Evolutionary conservation across 2,113 vertebrate species (phyloP).

Genomic region (Lutjanus erythropterus): DNA sequence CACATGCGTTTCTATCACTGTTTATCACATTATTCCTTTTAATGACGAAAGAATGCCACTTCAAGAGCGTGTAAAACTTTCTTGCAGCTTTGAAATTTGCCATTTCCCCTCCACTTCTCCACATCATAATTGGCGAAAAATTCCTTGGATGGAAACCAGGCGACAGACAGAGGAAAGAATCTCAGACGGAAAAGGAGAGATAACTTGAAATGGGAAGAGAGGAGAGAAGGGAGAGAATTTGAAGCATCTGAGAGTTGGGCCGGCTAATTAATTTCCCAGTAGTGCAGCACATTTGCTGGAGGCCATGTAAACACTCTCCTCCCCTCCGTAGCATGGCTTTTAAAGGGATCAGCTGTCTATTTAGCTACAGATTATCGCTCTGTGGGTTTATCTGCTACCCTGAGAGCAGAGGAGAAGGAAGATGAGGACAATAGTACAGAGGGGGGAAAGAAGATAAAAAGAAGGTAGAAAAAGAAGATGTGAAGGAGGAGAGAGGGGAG

Average conservation of each 20-base stretch:
- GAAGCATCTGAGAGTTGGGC: constrained; percentile 43
- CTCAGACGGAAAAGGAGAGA: neutral
- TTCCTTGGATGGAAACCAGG: neutral
- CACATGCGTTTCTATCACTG: neutral
- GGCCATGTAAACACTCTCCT: constrained; percentile 73
- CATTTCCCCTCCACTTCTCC: neutral
- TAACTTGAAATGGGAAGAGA: constrained; percentile 6
- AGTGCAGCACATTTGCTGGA: constrained; percentile 55
- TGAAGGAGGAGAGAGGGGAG: neutral
- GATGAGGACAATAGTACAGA: neutral
- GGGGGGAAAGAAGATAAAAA: neutral
- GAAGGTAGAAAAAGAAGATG: neutral
- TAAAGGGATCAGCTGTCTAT: constrained; percentile 72
- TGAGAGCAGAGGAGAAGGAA: constrained; percentile 26
- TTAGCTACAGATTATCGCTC: constrained; percentile 70
- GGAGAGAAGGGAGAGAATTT: neutral
- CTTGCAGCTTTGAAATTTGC: constrained; percentile 10
- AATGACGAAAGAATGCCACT: neutral
- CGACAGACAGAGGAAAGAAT: neutral
- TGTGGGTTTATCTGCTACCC: constrained; percentile 61
- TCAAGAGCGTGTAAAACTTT: neutral
- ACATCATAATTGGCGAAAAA: neutral
- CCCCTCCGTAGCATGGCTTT: constrained; percentile 45
- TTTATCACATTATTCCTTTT: neutral
- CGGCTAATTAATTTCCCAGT: constrained; percentile 72